Base-by-base conservation (phyloP, 2,888 invertebrate genomes). In the Athalia rosae region DNA sequence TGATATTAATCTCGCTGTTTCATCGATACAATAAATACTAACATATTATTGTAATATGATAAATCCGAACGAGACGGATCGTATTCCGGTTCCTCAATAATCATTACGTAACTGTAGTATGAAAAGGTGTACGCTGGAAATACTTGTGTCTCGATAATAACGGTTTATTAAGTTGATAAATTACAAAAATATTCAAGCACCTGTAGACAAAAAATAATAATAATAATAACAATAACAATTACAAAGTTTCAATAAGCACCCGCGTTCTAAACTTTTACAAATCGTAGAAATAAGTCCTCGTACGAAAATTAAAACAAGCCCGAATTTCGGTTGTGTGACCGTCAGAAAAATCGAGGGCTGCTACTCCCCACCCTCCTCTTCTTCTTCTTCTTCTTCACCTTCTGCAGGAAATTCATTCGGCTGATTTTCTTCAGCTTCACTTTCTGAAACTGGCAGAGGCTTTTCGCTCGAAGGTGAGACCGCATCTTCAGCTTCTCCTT, bases 71-170 rank as follows among this genome's bases (percentile, higher is more conserved):
- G 9, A 53, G 4, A 53, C 53, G 11, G 53, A 9, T 53, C 53
- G n/a, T 9, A 11, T 53, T 28, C 28, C 28, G n/a, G 53, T 53
- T 7, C 53, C 53, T 53, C 11, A 53, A 53, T 53, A 9, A 53
- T 53, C 53, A 11, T 53, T 53, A 7, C 53, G 9, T 11, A 13
- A 15, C 15, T 13, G 13, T 61, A 85, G 83, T 80, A 28, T 63
- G 78, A 78, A 80, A 79, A 83, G 80, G 83, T 87, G 84, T 87
- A 85, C 84, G 86, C 84, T 84, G 83, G 77, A 84, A 84, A 81
- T 85, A 82, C 85, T 83, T 61, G 15, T 11, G n/a, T n/a, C 84
- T 84, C 84, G 84, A 84, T 83, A 86, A 85, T 85, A 86, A 86
- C 86, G 82, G 83, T 86, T 87, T 87, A 86, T 84, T 86, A 61